Base-by-base conservation (phyloP, 2,113 vertebrate genomes). In the Myotis davidii region DNA sequence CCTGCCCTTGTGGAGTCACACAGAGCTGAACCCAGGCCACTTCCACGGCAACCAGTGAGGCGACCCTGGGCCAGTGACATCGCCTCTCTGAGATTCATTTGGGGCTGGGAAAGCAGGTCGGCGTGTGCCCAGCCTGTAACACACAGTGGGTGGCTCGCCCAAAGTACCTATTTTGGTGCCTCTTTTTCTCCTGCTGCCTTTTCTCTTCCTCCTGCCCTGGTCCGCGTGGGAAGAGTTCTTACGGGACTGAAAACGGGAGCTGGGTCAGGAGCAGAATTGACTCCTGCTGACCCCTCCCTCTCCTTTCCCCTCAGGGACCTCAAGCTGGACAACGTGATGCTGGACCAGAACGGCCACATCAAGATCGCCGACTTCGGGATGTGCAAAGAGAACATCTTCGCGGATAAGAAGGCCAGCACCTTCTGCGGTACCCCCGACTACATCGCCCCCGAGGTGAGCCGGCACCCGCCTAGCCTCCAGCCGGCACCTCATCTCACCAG, bases 361-460 rank as follows among this genome's bases (percentile, higher is more conserved):
- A 99, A 99, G 97, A 99, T 99, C 11, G 99, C 99, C 0, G 99
- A 99, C 95, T 99, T 99, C 14, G 99, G 99, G 34, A 99, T 99
- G 99, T 99, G 99, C 96, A 99, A 99, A 98, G 99, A 99, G 97
- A 99, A 99, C 0, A 98, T 99, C 85, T 94, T 99, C 18, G 99
- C 99, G 1, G 99, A 99, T 6, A 99, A 98, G 95, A 98, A 98
- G 14, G 99, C 99, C 1, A 99, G 99, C 65, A 99, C 99, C 4
- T 99, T 99, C 98, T 99, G 99, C 0, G 99, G 99, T 27, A 99
- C 99, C 9, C 99, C 99, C 0, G 99, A 99, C 98, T 99, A 99
- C 92, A 99, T 99, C 0, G 99, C 99, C 73, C 99, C 99, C 0
- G 99, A 99, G 98, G 99, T 99, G 50, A 98, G 98, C 3, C 0